A percentile compares a stretch with the other conserved stretches of the same genome.
These are phyloP conservation scores for Zalophus californianus DNA, from an alignment of 2,797 vertebrate species.

Conservation along the genomic window DNA sequence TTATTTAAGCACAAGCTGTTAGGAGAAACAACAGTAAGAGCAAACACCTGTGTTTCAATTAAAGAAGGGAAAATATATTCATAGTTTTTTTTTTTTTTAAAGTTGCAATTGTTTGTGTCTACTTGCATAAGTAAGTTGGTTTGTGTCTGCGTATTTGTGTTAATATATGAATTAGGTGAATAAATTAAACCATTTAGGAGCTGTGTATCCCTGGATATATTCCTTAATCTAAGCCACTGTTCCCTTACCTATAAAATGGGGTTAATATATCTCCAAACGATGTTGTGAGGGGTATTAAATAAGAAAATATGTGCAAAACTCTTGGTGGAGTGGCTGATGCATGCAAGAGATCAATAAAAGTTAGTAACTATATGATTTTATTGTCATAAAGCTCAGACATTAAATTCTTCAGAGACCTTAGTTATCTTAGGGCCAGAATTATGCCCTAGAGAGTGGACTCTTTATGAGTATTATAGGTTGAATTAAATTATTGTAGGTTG, in stretches of 20 bases:
- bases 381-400: not conserved
- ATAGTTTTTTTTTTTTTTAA: not conserved
- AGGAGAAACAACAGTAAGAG: not conserved
- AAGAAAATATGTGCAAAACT: not conserved
- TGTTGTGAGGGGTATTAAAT: not conserved
- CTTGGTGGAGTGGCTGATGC: not conserved
- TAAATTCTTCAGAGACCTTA: not conserved
- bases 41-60: conserved; percentile 12
- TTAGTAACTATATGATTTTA: not conserved
- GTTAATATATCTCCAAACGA: not conserved
- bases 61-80: not conserved
- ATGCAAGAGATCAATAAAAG: conserved; percentile 3
- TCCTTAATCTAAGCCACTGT: not conserved
- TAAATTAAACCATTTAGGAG: conserved; percentile 8
- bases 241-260: not conserved
- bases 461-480: not conserved
- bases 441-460: not conserved
- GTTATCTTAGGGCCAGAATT: not conserved
- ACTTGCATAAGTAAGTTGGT: not conserved
- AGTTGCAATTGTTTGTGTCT: not conserved
- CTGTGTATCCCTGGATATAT: not conserved
- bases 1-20: not conserved
- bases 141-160: not conserved
- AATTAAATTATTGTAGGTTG: not conserved
- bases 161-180: not conserved